Evolutionary conservation across 2,113 vertebrate species (phyloP).

Genomic region (Myxocyprinus asiaticus): DNA sequence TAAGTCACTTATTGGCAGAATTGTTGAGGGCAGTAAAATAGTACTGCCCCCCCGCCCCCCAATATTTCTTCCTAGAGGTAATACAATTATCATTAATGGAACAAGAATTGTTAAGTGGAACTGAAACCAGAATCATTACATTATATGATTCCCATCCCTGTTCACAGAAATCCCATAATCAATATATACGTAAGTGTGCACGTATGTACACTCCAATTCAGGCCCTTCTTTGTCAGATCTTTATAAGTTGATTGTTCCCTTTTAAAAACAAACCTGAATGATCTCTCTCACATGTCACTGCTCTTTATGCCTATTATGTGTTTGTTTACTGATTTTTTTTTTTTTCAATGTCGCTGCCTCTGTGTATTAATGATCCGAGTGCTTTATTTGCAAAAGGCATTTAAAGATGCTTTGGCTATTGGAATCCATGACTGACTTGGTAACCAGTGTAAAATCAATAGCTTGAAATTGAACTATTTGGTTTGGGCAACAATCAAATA

Average conservation of each 20-base stretch:
- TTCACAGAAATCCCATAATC: too few relatives aligned
- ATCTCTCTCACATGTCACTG: too few relatives aligned
- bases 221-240: background rate
- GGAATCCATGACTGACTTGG: background rate
- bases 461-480: background rate
- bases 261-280: background rate
- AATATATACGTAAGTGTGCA: too few relatives aligned
- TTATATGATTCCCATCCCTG: too few relatives aligned
- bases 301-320: background rate
- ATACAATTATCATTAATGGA: too few relatives aligned
- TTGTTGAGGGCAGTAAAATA: too few relatives aligned
- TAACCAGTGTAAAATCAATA: constrained; percentile 20
- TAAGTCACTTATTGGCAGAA: too few relatives aligned
- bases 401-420: background rate
- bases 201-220: constrained; percentile 1
- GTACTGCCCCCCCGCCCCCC: too few relatives aligned
- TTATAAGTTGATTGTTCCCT: background rate
- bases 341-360: background rate
- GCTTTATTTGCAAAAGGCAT: background rate
- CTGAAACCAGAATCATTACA: too few relatives aligned
- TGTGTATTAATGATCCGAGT: background rate
- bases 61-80: too few relatives aligned
- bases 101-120: too few relatives aligned
- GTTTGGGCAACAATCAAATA: background rate
- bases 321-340: background rate